Evolutionary conservation across 2,797 vertebrate genomes (phyloP), one percentile per base, ranked within the genome.

Genomic region (Sebastes kiyomatsui): DNA sequence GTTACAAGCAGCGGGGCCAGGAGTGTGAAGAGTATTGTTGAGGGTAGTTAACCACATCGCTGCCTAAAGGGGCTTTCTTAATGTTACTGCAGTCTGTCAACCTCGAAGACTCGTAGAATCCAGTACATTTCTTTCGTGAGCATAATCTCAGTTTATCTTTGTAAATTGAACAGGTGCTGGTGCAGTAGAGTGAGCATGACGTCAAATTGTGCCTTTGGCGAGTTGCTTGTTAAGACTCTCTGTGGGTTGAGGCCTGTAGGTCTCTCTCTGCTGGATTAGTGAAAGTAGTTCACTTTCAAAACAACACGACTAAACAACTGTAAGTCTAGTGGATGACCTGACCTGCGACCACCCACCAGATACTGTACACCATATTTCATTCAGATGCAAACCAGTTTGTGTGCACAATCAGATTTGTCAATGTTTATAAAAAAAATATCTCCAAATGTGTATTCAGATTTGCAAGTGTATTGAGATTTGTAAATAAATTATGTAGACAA

Each of bases 81-180:
- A 33, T 54, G 35, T 65, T 23, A 66, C 30, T 64, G 54, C 18
- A 73, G 65, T 30, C 76, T 67, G 72, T 83, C 75, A 69, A 32
- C 33, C 32, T 49, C 27, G 7, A 72, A 58, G 46, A 72, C 67
- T 42, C 32, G 60, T 62, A 64, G 33, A 77, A 71, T 28, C 49
- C 71, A 77, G 60, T 67, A 30, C 67, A 73, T 8, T 61, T 77
- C 42, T 22, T 78, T 81, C 11, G 8, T 65, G 38, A 54, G 28
- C 22, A 12, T 86, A 91, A 92, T 90, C 84, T 76, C 65, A 69
- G 84, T 84, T 92, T 75, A 75, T 78, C 67, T 83, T 25, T 72
- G 74, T 82, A 68, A 79, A 81, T 27, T 79, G 75, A 82, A 75
- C 83, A 90, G 91, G 80, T 89, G 87, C 35, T 69, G 75, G 64